Evolutionary conservation across 2,797 vertebrate genomes (phyloP).

Genomic region (Trematomus bernacchii): DNA sequence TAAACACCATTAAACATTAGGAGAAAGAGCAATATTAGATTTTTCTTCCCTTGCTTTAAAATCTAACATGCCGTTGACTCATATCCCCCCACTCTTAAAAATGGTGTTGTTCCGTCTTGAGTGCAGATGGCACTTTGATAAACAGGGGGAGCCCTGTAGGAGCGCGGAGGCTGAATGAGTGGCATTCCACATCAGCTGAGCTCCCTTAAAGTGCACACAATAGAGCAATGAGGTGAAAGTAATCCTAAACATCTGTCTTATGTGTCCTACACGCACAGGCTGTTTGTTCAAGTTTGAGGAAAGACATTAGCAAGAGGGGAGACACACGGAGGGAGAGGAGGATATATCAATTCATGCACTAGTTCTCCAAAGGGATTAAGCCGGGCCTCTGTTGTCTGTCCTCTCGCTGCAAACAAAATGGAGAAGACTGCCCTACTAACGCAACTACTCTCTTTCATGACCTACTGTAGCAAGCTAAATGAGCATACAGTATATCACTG

Average conservation of each 20-base stretch:
- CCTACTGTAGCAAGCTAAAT: slow-evolving; percentile 29
- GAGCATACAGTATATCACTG: background rate
- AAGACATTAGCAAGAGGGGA: slow-evolving; percentile 73
- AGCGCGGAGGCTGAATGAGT: slow-evolving; percentile 75
- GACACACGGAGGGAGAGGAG: slow-evolving; percentile 45
- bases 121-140: slow-evolving; percentile 79
- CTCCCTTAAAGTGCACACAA: slow-evolving; percentile 84
- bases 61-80: background rate
- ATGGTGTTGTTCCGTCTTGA: slow-evolving; percentile 58
- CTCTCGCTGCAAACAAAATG: slow-evolving; percentile 70
- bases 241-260: slow-evolving; percentile 89
- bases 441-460: slow-evolving; percentile 57
- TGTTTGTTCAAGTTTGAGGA: slow-evolving; percentile 85
- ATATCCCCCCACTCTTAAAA: slow-evolving; percentile 35
- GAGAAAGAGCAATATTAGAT: background rate
- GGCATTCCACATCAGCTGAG: slow-evolving; percentile 86
- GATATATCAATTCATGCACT: slow-evolving; percentile 84
- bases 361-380: slow-evolving; percentile 78
- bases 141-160: slow-evolving; percentile 77
- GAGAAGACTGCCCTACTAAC: slow-evolving; percentile 67
- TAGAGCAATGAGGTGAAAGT: slow-evolving; percentile 87
- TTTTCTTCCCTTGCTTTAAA: background rate
- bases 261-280: slow-evolving; percentile 80
- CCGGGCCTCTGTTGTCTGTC: slow-evolving; percentile 66
- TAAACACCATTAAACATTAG: background rate